phyloP scores from a whole-genome alignment of 2,797 vertebrate species.

The Eremophila alpestris region DNA sequence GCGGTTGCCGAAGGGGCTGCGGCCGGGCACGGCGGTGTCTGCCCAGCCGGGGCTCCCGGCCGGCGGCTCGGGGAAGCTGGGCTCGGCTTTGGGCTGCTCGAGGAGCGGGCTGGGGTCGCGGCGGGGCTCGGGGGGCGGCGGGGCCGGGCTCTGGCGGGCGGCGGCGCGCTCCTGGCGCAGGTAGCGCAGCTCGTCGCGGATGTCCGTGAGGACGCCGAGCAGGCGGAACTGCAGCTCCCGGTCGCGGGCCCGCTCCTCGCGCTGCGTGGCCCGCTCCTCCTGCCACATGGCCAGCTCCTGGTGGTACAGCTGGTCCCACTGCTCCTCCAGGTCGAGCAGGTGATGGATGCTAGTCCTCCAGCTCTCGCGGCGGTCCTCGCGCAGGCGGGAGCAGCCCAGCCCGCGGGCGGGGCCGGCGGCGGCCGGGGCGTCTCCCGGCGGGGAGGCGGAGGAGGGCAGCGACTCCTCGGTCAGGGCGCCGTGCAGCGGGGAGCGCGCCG shows the following conservation, averaged over 20 bases:
- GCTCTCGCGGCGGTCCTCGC: slow-evolving; percentile 22
- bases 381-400: slow-evolving; percentile 28
- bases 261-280: slow-evolving; percentile 64
- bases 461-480: slow-evolving; percentile 65
- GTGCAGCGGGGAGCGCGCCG: slow-evolving; percentile 12
- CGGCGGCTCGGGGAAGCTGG: not conserved
- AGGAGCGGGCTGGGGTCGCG: not conserved
- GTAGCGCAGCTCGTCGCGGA: slow-evolving; percentile 65
- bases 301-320: slow-evolving; percentile 72
- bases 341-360: slow-evolving; percentile 66
- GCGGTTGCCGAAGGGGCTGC: not conserved
- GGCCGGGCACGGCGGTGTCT: not conserved
- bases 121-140: not conserved
- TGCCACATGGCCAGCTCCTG: slow-evolving; percentile 72
- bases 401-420: not conserved
- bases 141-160: slow-evolving; percentile 18
- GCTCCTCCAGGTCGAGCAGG: slow-evolving; percentile 72
- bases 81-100: slow-evolving; percentile 22
- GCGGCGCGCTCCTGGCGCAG: slow-evolving; percentile 57
- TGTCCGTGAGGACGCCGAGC: slow-evolving; percentile 69
- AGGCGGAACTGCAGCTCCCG: slow-evolving; percentile 69
- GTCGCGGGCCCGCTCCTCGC: slow-evolving; percentile 60
- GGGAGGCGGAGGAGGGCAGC: slow-evolving; percentile 54
- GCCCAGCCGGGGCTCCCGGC: not conserved
- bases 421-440: not conserved